Evolutionary conservation across 1,140 invertebrate species (phyloP).

Genomic region (Amyelois transitella): DNA sequence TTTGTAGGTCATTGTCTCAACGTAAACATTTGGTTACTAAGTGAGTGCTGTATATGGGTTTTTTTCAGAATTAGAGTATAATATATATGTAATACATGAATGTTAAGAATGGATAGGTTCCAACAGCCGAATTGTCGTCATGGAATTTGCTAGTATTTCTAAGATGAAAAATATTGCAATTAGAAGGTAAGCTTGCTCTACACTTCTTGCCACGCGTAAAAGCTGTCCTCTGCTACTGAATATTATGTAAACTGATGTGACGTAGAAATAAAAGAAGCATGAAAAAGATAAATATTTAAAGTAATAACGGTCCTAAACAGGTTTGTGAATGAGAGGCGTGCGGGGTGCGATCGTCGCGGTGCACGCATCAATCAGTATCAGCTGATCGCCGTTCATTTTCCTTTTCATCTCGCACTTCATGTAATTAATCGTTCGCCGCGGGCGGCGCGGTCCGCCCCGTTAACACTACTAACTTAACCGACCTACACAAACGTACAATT

Average conservation of each 20-base stretch:
- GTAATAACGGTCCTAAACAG: conserved; percentile 41
- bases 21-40: not conserved
- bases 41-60: not conserved
- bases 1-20: conserved; percentile 1
- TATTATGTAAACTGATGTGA: conserved; percentile 10
- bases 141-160: no score
- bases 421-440: conserved; percentile 56
- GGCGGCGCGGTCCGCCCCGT: conserved; percentile 16
- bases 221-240: not conserved
- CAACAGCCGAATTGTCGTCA: no score
- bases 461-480: conserved; percentile 6
- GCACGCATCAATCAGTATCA: conserved; percentile 49
- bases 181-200: no score
- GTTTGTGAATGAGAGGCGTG: conserved; percentile 28
- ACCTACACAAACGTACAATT: conserved; percentile 22
- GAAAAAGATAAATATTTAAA: conserved; percentile 27
- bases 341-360: conserved; percentile 20
- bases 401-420: conserved; percentile 57
- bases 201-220: not conserved
- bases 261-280: conserved; percentile 18
- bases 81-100: no score
- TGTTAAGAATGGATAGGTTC: no score
- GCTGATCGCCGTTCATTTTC: conserved; percentile 53
- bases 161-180: no score
- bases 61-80: no score